These are phyloP conservation scores for Scaptomyza cyrtandrae DNA, from an alignment of 2,888 invertebrate genomes.

Conservation along the genomic window DNA sequence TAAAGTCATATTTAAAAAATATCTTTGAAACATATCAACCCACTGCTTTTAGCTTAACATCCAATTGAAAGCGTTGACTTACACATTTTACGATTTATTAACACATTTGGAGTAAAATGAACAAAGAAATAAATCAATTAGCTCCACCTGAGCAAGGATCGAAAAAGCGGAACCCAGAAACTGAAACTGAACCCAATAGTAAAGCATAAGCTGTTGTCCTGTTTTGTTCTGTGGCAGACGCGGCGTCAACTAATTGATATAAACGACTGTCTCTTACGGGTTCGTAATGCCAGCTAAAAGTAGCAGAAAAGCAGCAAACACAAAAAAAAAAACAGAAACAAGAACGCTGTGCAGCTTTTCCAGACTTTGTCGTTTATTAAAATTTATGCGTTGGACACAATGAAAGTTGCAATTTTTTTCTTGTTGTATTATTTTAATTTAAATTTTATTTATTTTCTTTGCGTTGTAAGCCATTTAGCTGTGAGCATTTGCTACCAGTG, in stretches of 20 bases:
- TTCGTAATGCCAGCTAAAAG: conserved; percentile 37
- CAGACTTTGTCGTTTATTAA: conserved; percentile 60
- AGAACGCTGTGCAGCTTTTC: conserved; percentile 52
- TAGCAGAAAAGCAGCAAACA: not conserved
- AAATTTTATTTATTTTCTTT: conserved; percentile 13
- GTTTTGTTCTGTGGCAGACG: conserved; percentile 49
- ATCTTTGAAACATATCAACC: not conserved
- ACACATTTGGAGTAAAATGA: conserved; percentile 33
- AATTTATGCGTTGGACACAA: conserved; percentile 63
- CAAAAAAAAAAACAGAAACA: not conserved
- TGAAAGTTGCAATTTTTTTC: conserved; percentile 49
- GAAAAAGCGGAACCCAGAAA: not conserved
- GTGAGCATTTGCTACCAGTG: conserved; percentile 17
- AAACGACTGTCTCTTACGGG: conserved; percentile 73
- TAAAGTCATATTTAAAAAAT: not conserved
- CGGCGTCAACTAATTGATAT: conserved; percentile 71
- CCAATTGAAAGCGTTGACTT: conserved; percentile 17
- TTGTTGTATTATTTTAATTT: conserved; percentile 5
- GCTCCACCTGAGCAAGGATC: conserved; percentile 34
- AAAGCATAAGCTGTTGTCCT: conserved; percentile 48
- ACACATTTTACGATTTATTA: conserved; percentile 38
- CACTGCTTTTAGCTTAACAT: not conserved
- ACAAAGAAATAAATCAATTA: conserved; percentile 60
- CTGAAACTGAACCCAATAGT: conserved; percentile 1
- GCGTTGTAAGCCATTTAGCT: conserved; percentile 3